Evolutionary conservation across 2,797 vertebrate genomes (phyloP), one percentile per base, ranked within the genome.

Genomic region (Helostoma temminkii): DNA sequence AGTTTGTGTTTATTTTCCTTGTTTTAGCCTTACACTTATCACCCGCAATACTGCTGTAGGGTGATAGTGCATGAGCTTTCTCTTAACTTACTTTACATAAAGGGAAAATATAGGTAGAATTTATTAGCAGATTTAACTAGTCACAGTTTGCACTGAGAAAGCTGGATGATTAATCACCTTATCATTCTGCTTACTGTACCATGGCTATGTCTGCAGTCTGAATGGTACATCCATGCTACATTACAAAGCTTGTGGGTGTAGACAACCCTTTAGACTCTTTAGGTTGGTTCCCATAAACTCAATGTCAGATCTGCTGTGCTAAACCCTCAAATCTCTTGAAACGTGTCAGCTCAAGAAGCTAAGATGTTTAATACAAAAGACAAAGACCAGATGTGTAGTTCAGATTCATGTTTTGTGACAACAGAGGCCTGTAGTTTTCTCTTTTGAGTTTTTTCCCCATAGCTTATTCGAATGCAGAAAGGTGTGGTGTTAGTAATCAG

Each of bases 401-500:
- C 8, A 15, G 3, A 34, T 61, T 64, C 2, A 14, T 47, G 19
- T 45, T 37, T 9, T 50, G 9, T 12, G 14, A 21, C 11, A 67
- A 53, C 25, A 58, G 34, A n/a, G 45, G 69, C 60, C 60, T 65
- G 45, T 30, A 48, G 43, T 79, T 74, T 39, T 15, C 49, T 64
- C 50, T 41, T 58, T 69, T 24, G n/a, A 26, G 25, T 19, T 22
- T 43, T 60, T 77, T 63, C 56, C 74, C 72, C 61, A 59, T 25
- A 52, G 49, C 64, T 53, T 54, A 57, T 58, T 45, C 1, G 19
- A 64, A 66, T 9, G 30, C 67, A 74, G 66, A 48, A 73, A 83
- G 68, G 76, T 70, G 66, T 57, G 72, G 73, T 50, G 76, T 84
- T 82, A 76, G 74, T 76, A 75, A 87, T 93, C 92, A 93, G 91